Base-by-base conservation (phyloP, 2,888 invertebrate species). In the Platypus cylindrus region DNA sequence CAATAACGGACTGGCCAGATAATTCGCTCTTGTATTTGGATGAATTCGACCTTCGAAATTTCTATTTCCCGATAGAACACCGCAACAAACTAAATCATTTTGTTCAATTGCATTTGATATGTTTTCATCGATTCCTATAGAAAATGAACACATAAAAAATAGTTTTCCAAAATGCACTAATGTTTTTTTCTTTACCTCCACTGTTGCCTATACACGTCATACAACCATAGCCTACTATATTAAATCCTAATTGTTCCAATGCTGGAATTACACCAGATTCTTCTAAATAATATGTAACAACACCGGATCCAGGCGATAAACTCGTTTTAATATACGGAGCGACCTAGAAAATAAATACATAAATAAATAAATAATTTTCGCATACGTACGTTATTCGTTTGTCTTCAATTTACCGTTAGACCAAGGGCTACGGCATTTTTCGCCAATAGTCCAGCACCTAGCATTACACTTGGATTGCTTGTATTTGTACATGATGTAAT, bases 181-280 rank as follows among this genome's bases (percentile, higher is more conserved):
- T 5, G 11, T 11, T 5, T 5, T 3, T 14, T 9, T 24, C 11
- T 9, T 16, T 36, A 38, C 41, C 93, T 0, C 97, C 97, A 3
- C 90, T 90, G 67, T 98, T 98, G 1, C 97, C 97, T 48, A 98
- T 98, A 58, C 98, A 98, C 0, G 97, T 97, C 95, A 95, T 97
- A 60, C 98, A 98, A 0, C 97, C 97, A 55, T 95, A 98, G n/a
- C 97, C 97, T 1, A 95, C 94, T 30, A 90, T 79, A 15, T 87
- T 76, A 59, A 97, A 98, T 5, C 95, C 95, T 2, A 95, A 67
- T 55, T 81, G 68, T 49, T 82, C 78, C 35, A 97, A 62, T 50
- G 80, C 82, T 0, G 90, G 86, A 11, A 89, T 74, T 2, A 97
- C 93, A 0, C 94, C 94, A 2, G 91, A 91, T 57, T 93, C 91